These are phyloP conservation scores for Tricholauxania praeusta DNA, from an alignment of 2,888 invertebrate genomes.

Conservation along the genomic window DNA sequence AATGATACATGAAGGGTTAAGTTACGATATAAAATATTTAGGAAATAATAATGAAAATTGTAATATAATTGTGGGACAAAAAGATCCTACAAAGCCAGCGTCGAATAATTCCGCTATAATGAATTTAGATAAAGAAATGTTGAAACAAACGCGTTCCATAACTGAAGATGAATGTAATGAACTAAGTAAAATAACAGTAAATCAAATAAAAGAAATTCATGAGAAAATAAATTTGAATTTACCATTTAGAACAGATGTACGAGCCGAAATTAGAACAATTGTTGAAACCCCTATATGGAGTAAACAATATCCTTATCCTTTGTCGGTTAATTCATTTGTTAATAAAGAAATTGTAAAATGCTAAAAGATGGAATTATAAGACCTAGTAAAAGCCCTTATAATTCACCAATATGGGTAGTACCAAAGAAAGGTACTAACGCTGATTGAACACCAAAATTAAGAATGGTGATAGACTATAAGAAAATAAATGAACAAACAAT, in stretches of 20 bases:
- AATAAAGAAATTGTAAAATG: constrained; percentile 4
- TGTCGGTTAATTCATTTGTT: background rate
- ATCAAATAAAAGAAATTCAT: background rate
- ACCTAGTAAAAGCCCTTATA: background rate
- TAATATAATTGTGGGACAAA: too few relatives aligned
- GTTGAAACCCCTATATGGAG: constrained; percentile 21
- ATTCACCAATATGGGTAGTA: background rate
- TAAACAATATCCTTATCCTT: constrained; percentile 25
- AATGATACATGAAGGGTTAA: background rate
- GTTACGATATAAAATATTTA: too few relatives aligned
- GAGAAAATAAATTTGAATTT: background rate
- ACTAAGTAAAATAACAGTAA: background rate
- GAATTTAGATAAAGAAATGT: too few relatives aligned
- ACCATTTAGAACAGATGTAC: background rate
- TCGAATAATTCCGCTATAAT: too few relatives aligned
- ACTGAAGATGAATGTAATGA: background rate
- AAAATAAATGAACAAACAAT: too few relatives aligned
- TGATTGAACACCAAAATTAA: too few relatives aligned
- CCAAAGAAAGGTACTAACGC: background rate
- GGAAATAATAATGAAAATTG: too few relatives aligned
- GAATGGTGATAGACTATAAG: too few relatives aligned
- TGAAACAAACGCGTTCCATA: too few relatives aligned
- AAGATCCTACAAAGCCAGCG: background rate
- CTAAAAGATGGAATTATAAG: background rate
- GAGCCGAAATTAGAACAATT: background rate